Base-by-base conservation (phyloP, 2,888 invertebrate genomes). In the Caenorhabditis auriculariae region DNA sequence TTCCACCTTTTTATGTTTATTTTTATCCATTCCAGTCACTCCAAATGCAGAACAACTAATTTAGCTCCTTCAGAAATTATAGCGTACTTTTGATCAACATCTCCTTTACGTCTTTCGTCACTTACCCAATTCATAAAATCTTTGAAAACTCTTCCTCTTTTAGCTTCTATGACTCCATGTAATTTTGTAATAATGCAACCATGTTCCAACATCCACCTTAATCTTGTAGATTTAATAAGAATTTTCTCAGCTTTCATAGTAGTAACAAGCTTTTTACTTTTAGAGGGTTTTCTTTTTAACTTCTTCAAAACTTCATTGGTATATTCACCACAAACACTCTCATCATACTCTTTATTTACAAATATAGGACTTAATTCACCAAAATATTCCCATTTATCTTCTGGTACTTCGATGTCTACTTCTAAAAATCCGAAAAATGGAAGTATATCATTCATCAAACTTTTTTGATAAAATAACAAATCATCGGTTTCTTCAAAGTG, bases 321-420 rank as follows among this genome's bases (percentile, higher is more conserved):
- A 37, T 59, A 59, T 47, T 59, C 59, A 29, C 59, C 53, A 54
- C 54, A 59, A 19, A 54, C 32, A 37, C 32, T 43, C 17, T 59
- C 59, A 46, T 54, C 54, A 58, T 46, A 58, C 19, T 52, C 58
- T 53, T 53, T 52, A 58, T 53, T 58, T 3, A 53, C 58, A 53
- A 58, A 57, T 44, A 57, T 58, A 7, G 52, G 58, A 42, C 58
- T 37, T 44, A 52, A 39, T 32, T 58, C 58, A 29, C 52, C 45
- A 46, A 57, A 58, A 58, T 58, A 58, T 38, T 46, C 46, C 58
- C 58, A 58, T 41, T 58, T 58, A 41, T 58, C 53, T 58, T 53
- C 42, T 27, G 58, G 58, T 2, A 58, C 58, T 4, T 46, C 47
- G 19, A 58, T 32, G 24, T 57, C 57, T 37, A 58, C 58, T 58